Base-by-base conservation (phyloP, 1,140 invertebrate species). In the Caenorhabditis inopinata region DNA sequence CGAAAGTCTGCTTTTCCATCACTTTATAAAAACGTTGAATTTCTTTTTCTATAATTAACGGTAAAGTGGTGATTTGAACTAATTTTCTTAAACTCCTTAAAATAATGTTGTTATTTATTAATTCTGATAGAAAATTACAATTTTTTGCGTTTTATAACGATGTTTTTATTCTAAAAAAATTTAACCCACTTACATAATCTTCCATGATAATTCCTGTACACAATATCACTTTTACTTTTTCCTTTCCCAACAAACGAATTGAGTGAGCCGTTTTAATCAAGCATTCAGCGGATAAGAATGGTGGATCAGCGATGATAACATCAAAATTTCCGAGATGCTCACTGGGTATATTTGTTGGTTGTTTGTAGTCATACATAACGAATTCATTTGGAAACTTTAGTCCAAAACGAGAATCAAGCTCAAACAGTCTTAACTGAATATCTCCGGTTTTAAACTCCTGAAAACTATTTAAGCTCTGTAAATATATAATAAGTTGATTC, bases 241-340 rank as follows among this genome's bases (percentile, higher is more conserved):
- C 51, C 87, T 94, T 94, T 0, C 92, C 88, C 49, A 97, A 86
- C 84, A 92, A 92, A 83, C 92, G 93, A 5, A 96, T 92, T 0
- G 95, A 95, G 45, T 88, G 79, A 0, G 94, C 91, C 27, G 92
- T 93, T 90, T 96, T 96, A 2, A 91, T 91, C 18, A 97, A 91
- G 90, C 96, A 98, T 89, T 97, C 95, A 84, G 95, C 93, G 0
- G 94, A 94, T 6, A 98, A 89, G 90, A 96, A 97, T 12, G 96
- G 96, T 12, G 96, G 96, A 91, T 98, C 96, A 0, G 93, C 94
- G 75, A 97, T 91, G 2, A 98, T 93, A 18, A 97, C 85, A 89
- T 96, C 94, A 90, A 93, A 97, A 14, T 21, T 58, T 32, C 38
- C 80, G 18, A 45, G 18, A 38, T 47, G 62, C 27, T 27, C 29